These are phyloP conservation scores for Tapera naevia DNA, from an alignment of 2,797 vertebrate genomes.

Conservation along the genomic window DNA sequence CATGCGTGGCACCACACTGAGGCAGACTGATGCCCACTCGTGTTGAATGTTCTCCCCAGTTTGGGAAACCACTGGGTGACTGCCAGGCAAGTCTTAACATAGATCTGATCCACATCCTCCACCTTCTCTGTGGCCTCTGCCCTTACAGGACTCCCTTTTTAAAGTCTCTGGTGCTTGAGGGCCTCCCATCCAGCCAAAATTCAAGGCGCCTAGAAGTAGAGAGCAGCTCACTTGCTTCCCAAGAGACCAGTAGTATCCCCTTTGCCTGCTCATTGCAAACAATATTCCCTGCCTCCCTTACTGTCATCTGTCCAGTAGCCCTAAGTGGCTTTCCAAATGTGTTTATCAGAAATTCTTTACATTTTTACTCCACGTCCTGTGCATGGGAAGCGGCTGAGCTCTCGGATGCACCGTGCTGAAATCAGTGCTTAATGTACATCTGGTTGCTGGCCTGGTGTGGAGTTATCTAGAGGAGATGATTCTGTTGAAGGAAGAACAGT, in stretches of 20 bases:
- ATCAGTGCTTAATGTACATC: slow-evolving; percentile 5
- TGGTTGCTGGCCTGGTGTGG: not conserved
- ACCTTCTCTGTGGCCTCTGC: not conserved
- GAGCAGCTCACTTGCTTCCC: not conserved
- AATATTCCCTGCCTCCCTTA: not conserved
- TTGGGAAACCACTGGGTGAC: not conserved
- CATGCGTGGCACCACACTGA: rapidly evolving
- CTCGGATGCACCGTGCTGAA: not conserved
- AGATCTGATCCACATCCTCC: not conserved
- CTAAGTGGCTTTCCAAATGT: slow-evolving; percentile 66
- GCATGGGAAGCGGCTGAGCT: slow-evolving; percentile 43
- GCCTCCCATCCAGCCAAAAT: not conserved
- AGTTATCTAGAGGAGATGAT: slow-evolving; percentile 56
- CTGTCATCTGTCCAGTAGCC: slow-evolving; percentile 14
- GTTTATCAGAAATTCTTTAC: slow-evolving; percentile 75
- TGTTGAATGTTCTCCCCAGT: not conserved
- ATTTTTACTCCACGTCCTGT: slow-evolving; percentile 47
- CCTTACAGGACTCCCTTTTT: not conserved
- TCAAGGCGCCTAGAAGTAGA: rapidly evolving
- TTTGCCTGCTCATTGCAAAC: not conserved
- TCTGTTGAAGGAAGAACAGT: slow-evolving; percentile 48
- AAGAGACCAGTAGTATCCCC: not conserved
- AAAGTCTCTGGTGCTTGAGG: not conserved
- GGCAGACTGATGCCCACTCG: rapidly evolving
- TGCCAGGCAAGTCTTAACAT: not conserved